Conservation (phyloP, 2,797 vertebrate genomes). For the Phaenicophaeus curvirostris region DNA sequence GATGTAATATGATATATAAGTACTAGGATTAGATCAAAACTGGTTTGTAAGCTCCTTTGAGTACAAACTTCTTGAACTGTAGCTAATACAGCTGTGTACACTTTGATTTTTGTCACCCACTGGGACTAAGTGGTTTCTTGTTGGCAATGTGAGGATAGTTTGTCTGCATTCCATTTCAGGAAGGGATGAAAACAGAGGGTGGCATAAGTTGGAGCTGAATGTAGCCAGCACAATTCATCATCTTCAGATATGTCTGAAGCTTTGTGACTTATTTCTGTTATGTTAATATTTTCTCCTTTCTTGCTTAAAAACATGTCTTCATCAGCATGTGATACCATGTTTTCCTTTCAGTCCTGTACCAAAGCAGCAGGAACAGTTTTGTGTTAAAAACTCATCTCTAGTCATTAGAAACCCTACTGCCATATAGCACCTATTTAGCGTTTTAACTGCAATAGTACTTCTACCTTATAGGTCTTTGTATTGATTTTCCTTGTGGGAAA, state of each 20-base stretch:
- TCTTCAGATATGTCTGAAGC: background rate
- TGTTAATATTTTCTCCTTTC: background rate
- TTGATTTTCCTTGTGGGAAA: slow-evolving; percentile 60
- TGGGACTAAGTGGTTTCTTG: background rate
- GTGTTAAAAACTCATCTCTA: background rate
- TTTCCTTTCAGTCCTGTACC: background rate
- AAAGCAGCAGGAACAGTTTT: background rate
- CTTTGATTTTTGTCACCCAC: background rate
- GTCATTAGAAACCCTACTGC: slow-evolving; percentile 42
- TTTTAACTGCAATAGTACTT: slow-evolving; percentile 42
- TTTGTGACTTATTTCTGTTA: background rate
- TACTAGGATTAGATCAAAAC: background rate
- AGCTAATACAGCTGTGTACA: background rate
- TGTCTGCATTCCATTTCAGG: background rate
- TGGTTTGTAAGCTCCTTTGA: background rate
- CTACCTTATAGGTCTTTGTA: slow-evolving; percentile 48
- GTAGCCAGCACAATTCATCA: background rate
- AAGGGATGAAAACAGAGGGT: background rate
- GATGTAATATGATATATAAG: background rate
- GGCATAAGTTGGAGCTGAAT: background rate
- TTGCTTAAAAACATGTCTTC: background rate
- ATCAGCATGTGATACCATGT: background rate
- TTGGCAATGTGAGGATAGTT: background rate
- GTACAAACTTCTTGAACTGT: background rate
- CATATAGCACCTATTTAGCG: slow-evolving; percentile 39